Conservation (phyloP, 2,888 invertebrate species). For the Euproctis similis region DNA sequence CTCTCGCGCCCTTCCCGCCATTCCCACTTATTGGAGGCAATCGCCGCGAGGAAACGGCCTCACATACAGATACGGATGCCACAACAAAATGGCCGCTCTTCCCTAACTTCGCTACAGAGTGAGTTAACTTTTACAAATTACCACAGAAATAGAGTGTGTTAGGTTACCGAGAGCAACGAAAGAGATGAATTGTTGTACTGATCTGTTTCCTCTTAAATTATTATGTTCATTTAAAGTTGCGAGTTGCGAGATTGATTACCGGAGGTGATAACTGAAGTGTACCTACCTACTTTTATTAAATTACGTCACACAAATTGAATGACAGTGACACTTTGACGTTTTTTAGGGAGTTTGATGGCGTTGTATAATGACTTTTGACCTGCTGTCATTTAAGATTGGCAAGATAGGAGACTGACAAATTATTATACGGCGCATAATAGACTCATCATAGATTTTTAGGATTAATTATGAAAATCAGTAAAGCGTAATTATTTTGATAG, state of each 20-base stretch:
- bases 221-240: constrained; percentile 31
- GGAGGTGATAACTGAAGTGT: constrained; percentile 20
- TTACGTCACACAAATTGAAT: constrained; percentile 20
- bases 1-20: constrained; percentile 14
- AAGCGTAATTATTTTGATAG: no score
- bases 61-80: constrained; percentile 23
- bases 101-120: constrained; percentile 53
- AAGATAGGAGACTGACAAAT: no score
- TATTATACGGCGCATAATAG: no score
- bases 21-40: background rate
- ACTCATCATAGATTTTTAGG: no score
- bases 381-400: no score
- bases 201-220: constrained; percentile 53
- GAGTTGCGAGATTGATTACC: constrained; percentile 28
- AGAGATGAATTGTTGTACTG: constrained; percentile 58
- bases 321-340: constrained; percentile 8
- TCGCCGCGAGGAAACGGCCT: constrained; percentile 6
- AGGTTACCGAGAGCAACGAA: constrained; percentile 39
- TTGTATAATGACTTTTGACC: background rate
- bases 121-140: constrained; percentile 72
- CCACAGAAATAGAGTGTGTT: constrained; percentile 55
- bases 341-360: constrained; percentile 4
- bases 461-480: no score
- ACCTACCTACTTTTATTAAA: constrained; percentile 16
- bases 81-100: constrained; percentile 31